These are phyloP conservation scores for Dicentrarchus labrax DNA, from an alignment of 2,113 vertebrate species.

Conservation along the genomic window DNA sequence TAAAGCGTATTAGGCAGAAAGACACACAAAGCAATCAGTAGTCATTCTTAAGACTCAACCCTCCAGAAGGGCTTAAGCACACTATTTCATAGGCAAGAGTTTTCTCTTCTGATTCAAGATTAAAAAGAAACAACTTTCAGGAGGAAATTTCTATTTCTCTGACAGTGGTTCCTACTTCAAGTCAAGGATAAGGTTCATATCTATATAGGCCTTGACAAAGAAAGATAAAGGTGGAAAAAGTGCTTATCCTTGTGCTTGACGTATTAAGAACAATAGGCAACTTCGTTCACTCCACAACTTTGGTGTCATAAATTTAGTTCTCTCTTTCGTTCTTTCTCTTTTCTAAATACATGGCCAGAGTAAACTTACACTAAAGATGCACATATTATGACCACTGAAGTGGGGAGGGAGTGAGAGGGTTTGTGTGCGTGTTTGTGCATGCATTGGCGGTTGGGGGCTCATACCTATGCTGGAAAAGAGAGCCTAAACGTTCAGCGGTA, in stretches of 20 bases:
- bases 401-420: constrained; percentile 13
- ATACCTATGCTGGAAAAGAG: constrained; percentile 55
- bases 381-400: constrained; percentile 39
- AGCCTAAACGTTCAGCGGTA: constrained; percentile 67
- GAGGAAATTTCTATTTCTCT: constrained; percentile 68
- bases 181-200: constrained; percentile 76
- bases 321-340: constrained; percentile 9
- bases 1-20: constrained; percentile 55
- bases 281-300: constrained; percentile 57
- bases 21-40: constrained; percentile 52
- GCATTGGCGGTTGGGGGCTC: constrained; percentile 20
- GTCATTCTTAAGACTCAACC: constrained; percentile 41
- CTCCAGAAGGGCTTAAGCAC: constrained; percentile 42
- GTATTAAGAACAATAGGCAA: constrained; percentile 63
- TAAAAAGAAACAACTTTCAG: constrained; percentile 58
- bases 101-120: constrained; percentile 60
- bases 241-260: constrained; percentile 67
- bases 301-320: constrained; percentile 53
- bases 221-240: constrained; percentile 74
- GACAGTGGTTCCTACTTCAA: constrained; percentile 64
- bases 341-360: constrained; percentile 33
- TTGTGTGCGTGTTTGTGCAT: constrained; percentile 38
- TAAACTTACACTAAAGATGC: constrained; percentile 49
- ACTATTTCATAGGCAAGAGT: constrained; percentile 46
- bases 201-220: constrained; percentile 71